A percentile compares a stretch with the other conserved stretches of the same genome.
Conservation (phyloP, 2,888 invertebrate species). For the Caenorhabditis japonica region DNA sequence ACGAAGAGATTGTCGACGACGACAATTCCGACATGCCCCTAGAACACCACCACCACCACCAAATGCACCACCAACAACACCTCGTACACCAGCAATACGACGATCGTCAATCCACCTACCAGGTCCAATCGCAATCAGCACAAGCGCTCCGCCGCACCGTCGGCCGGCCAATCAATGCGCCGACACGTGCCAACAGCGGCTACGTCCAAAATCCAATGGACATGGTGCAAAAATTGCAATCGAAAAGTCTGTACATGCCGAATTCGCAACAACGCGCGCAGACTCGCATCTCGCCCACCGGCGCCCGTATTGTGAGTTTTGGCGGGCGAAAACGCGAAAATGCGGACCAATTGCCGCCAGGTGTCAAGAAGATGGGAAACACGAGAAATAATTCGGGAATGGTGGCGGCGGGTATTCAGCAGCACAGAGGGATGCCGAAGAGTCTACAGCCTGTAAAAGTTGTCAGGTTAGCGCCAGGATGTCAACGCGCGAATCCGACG, state of each 20-base stretch:
- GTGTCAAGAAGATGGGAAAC: slow-evolving; percentile 13
- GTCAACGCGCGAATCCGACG: slow-evolving; percentile 14
- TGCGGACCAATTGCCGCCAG: slow-evolving; percentile 12
- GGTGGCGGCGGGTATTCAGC: background rate
- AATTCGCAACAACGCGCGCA: slow-evolving; percentile 21
- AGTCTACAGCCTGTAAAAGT: slow-evolving; percentile 31
- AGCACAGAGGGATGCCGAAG: slow-evolving; percentile 4
- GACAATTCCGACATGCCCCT: slow-evolving; percentile 26
- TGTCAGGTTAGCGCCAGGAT: slow-evolving; percentile 34
- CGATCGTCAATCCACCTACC: slow-evolving; percentile 6
- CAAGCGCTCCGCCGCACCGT: slow-evolving; percentile 15
- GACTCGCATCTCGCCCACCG: slow-evolving; percentile 46
- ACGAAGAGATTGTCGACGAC: slow-evolving; percentile 54
- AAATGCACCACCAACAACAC: slow-evolving; percentile 1
- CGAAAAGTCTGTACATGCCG: slow-evolving; percentile 38
- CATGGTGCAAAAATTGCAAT: slow-evolving; percentile 41
- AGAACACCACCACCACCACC: slow-evolving; percentile 36
- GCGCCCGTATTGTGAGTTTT: slow-evolving; percentile 50
- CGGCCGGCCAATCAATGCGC: slow-evolving; percentile 4
- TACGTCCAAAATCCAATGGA: slow-evolving; percentile 19
- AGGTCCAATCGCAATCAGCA: slow-evolving; percentile 6
- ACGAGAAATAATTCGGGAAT: too few species aligned
- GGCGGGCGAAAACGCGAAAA: slow-evolving; percentile 35
- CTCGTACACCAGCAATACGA: slow-evolving; percentile 17
- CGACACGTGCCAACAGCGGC: background rate